A percentile compares a stretch with the other conserved stretches of the same genome.
Conservation (phyloP, 1,140 invertebrate species). For the Armadillidium nasatum region DNA sequence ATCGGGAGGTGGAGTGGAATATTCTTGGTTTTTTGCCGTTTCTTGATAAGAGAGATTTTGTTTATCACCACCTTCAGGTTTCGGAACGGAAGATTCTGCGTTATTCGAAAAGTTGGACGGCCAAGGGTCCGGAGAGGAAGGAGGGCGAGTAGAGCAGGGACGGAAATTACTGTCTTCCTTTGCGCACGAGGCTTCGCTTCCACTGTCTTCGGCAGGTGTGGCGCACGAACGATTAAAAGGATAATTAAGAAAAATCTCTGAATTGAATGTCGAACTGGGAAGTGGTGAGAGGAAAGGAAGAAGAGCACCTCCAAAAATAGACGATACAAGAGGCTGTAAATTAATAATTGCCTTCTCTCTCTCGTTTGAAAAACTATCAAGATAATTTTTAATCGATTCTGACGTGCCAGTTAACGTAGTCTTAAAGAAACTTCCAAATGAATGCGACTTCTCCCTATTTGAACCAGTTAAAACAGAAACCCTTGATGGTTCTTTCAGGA, state of each 20-base stretch:
- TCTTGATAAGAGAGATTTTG: not conserved
- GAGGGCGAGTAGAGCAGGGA: conserved; percentile 26
- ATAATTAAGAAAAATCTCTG: conserved; percentile 30
- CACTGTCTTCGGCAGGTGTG: conserved; percentile 10
- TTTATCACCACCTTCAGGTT: conserved; percentile 10
- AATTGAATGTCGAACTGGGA: conserved; percentile 26
- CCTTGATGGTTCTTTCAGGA: conserved; percentile 2
- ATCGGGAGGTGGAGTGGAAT: not conserved
- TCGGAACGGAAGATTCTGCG: not conserved
- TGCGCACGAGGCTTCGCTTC: conserved; percentile 22
- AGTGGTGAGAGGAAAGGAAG: conserved; percentile 31
- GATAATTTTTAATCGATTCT: no score
- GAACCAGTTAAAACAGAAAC: no score
- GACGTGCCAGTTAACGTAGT: no score
- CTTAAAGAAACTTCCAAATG: no score
- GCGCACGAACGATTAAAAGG: conserved; percentile 22
- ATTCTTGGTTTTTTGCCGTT: not conserved
- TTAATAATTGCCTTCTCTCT: conserved; percentile 26
- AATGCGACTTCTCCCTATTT: no score
- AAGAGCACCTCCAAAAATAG: conserved; percentile 30
- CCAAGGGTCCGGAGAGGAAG: conserved; percentile 4
- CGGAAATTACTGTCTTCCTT: conserved; percentile 23
- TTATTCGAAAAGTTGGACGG: not conserved
- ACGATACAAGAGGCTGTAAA: conserved; percentile 34
- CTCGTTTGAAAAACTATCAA: not conserved